Conservation (phyloP, 1,140 invertebrate genomes). For the Tyrophagus putrescentiae region DNA sequence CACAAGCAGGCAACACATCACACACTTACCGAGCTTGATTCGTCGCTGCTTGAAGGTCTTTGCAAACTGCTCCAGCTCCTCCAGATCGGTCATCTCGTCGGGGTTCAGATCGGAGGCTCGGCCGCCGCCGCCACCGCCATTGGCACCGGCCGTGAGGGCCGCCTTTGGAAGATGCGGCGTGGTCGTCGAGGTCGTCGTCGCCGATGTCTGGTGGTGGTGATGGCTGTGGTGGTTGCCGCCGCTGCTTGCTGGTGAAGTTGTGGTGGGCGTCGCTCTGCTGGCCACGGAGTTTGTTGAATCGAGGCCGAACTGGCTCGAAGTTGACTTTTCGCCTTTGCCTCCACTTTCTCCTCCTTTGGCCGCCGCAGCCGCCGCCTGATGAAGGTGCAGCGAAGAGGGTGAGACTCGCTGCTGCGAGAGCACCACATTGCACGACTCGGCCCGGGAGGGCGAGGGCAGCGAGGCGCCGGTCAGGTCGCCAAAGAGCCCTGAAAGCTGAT, state of each 20-base stretch:
- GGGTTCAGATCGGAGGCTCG: constrained; percentile 28
- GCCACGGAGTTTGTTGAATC: no score
- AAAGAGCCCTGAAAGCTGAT: no score
- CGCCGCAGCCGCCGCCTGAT: no score
- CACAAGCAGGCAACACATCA: no score
- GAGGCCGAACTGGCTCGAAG: no score
- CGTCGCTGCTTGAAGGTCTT: constrained; percentile 87
- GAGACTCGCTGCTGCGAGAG: constrained; percentile 3
- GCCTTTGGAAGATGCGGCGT: no score
- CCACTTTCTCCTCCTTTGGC: no score
- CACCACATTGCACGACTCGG: constrained; percentile 9
- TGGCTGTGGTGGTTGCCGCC: no score
- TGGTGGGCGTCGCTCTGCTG: no score
- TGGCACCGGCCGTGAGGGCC: background rate
- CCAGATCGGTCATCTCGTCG: constrained; percentile 81
- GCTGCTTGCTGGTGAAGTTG: no score
- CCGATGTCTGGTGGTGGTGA: constrained; percentile 2
- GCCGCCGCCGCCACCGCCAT: background rate
- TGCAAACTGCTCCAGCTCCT: constrained; percentile 87
- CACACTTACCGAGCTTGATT: constrained; percentile 56
- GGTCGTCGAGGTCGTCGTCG: background rate
- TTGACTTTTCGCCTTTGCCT: no score
- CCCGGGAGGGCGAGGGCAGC: constrained; percentile 1
- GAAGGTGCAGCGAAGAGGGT: background rate
- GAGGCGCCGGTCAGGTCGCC: no score